Conservation (phyloP, 2,888 invertebrate species). For the Chalcis sispes region DNA sequence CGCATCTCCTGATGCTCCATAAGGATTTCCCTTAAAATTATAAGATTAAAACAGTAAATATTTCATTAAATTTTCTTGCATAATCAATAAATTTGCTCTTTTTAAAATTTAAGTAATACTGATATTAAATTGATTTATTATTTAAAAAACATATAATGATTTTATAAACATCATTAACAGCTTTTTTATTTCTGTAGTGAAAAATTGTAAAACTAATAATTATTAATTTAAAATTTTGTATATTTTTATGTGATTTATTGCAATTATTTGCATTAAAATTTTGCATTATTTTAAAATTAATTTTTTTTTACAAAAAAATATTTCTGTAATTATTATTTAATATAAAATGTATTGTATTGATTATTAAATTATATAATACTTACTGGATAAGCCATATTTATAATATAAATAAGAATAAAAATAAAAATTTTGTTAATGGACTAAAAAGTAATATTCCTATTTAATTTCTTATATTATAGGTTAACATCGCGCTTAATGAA, state of each 20-base stretch:
- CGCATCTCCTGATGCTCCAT: conserved; percentile 36
- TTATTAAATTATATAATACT: conserved; percentile 24
- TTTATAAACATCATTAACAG: not conserved
- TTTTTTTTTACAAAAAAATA: conserved; percentile 4
- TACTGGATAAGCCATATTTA: conserved; percentile 51
- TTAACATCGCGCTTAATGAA: conserved; percentile 5
- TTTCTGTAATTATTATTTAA: not conserved
- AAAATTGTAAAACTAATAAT: too few species aligned
- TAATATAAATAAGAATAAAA: conserved; percentile 14
- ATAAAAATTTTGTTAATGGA: not conserved
- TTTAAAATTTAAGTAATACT: not conserved
- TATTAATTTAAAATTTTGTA: conserved; percentile 2
- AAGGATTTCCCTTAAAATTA: conserved; percentile 30
- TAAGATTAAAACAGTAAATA: not conserved
- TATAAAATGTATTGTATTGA: not conserved
- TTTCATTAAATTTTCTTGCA: not conserved
- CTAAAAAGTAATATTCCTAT: not conserved
- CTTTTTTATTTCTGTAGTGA: not conserved
- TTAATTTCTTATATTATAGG: conserved; percentile 19
- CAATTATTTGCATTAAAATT: too few species aligned
- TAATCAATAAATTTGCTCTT: not conserved
- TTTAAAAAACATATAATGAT: not conserved
- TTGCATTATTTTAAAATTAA: not conserved
- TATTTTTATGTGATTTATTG: too few species aligned
- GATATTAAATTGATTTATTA: too few species aligned